Percentiles rank a stretch among this genome's conserved stretches.
Evolutionary conservation across 2,888 invertebrate species (phyloP).

Genomic region (Clepsis dumicolana): DNA sequence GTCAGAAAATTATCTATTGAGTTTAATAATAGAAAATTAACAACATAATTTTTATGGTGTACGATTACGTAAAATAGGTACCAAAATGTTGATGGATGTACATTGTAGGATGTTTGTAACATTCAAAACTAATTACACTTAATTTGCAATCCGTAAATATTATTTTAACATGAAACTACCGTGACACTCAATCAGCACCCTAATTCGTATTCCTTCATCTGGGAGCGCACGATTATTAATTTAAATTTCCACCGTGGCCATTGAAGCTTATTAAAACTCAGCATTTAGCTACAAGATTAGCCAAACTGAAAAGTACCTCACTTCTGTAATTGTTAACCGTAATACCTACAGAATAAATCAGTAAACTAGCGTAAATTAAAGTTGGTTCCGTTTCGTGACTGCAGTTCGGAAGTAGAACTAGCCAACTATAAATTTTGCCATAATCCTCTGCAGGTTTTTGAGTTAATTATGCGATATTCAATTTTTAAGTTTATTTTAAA

Average conservation of each 20-base stretch:
- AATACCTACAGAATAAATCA: not conserved
- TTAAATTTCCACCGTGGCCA: not conserved
- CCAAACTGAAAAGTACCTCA: not conserved
- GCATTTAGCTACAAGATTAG: not conserved
- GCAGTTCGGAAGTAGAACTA: slow-evolving; percentile 28
- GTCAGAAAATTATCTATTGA: too few relatives aligned
- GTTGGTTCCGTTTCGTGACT: slow-evolving; percentile 13
- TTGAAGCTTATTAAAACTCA: slow-evolving; percentile 28
- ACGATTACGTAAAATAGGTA: too few relatives aligned
- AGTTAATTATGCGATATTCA: not conserved
- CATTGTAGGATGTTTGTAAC: too few relatives aligned
- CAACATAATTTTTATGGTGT: too few relatives aligned
- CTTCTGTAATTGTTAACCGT: slow-evolving; percentile 9
- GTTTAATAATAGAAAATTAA: too few relatives aligned
- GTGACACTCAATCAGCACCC: too few relatives aligned
- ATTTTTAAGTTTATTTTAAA: not conserved
- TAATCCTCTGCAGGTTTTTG: slow-evolving; percentile 26
- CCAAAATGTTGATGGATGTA: too few relatives aligned
- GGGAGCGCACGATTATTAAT: too few relatives aligned
- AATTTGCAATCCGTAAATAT: too few relatives aligned
- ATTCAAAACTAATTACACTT: too few relatives aligned
- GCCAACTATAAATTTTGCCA: slow-evolving; percentile 20
- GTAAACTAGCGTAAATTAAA: slow-evolving; percentile 1
- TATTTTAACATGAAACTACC: too few relatives aligned
- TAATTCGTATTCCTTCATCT: too few relatives aligned